Evolutionary conservation across 1,140 invertebrate species (phyloP).

Genomic region (Formica selysi): DNA sequence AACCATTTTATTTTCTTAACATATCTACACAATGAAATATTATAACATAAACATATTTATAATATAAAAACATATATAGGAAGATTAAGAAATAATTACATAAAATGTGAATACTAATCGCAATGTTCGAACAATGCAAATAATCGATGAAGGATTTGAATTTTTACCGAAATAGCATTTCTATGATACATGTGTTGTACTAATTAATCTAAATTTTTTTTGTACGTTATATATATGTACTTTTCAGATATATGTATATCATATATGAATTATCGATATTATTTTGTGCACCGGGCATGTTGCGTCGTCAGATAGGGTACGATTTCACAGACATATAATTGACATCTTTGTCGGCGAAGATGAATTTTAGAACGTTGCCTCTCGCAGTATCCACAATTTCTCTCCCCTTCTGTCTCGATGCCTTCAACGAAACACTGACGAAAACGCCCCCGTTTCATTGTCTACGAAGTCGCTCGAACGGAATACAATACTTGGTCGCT

Average conservation of each 20-base stretch:
- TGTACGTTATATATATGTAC: no score
- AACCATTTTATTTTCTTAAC: not conserved
- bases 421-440: conserved; percentile 59
- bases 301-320: not conserved
- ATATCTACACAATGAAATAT: not conserved
- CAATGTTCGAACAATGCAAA: no score
- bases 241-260: not conserved
- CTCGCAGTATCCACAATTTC: not conserved
- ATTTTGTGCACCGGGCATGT: not conserved
- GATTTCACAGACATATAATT: conserved; percentile 56
- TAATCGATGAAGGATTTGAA: no score
- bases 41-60: no score
- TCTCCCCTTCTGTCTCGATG: conserved; percentile 25
- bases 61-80: no score
- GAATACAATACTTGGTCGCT: conserved; percentile 77
- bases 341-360: conserved; percentile 56
- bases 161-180: no score
- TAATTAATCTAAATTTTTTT: no score
- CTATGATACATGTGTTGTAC: no score
- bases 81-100: no score
- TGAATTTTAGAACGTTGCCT: conserved; percentile 61
- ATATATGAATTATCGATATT: not conserved
- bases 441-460: conserved; percentile 77
- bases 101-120: no score
- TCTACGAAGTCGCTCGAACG: conserved; percentile 64